Percentiles rank a stretch among this genome's conserved stretches.
Conservation (phyloP, 2,797 vertebrate genomes). For the Thripadectes ignobilis region DNA sequence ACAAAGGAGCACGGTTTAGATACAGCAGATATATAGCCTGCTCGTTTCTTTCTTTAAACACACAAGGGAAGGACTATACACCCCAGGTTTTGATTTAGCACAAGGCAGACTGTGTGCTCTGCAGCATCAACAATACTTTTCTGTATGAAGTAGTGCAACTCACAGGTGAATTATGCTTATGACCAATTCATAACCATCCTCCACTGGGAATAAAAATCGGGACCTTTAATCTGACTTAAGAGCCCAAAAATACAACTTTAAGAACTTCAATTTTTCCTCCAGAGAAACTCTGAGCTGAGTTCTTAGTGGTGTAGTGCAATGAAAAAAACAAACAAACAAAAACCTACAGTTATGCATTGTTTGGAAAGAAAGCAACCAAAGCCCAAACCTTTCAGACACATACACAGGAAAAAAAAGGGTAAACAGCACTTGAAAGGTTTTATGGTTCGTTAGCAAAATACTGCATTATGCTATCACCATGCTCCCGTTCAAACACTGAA, state of each 20-base stretch:
- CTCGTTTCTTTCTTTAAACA: conserved; percentile 45
- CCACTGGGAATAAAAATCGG: not conserved
- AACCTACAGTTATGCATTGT: not conserved
- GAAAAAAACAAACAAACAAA: not conserved
- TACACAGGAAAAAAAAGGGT: not conserved
- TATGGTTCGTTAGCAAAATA: conserved; percentile 52
- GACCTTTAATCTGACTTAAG: conserved; percentile 3
- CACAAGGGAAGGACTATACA: not conserved
- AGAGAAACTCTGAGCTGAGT: not conserved
- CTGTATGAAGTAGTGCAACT: not conserved
- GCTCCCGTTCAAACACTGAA: conserved; percentile 21
- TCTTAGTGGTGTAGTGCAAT: not conserved
- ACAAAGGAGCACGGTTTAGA: conserved; percentile 41
- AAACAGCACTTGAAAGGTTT: not conserved
- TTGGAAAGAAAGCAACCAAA: conserved; percentile 12
- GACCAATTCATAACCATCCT: conserved; percentile 18
- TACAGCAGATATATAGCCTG: conserved; percentile 41
- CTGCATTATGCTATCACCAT: not conserved
- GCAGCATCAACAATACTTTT: not conserved
- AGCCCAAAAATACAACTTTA: not conserved
- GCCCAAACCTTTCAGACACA: not conserved
- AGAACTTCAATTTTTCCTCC: conserved; percentile 35
- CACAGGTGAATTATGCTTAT: conserved; percentile 34
- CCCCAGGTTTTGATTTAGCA: conserved; percentile 28
- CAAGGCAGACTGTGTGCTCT: not conserved